phyloP scores from a whole-genome alignment of 2,113 vertebrate species.

The Heterotis niloticus region DNA sequence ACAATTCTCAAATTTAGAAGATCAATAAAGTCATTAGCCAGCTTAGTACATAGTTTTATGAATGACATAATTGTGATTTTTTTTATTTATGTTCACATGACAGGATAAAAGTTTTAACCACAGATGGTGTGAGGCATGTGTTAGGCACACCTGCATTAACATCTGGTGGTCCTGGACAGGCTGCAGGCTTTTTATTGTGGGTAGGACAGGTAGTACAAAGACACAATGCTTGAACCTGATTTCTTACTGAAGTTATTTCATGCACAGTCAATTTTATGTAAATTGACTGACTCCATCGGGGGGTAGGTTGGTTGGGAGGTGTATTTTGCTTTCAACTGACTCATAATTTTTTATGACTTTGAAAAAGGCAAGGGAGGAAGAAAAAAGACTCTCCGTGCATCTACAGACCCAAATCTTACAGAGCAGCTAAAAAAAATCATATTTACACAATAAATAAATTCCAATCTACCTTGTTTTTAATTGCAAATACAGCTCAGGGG shows the following conservation, averaged over 20 bases:
- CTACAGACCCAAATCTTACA: slow-evolving; percentile 60
- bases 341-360: slow-evolving; percentile 75
- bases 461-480: slow-evolving; percentile 83
- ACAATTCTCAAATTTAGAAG: too few relatives aligned
- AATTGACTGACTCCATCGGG: slow-evolving; percentile 86
- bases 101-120: too few relatives aligned
- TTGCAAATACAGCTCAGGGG: slow-evolving; percentile 87
- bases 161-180: background rate
- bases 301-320: slow-evolving; percentile 27
- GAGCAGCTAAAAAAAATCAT: slow-evolving; percentile 74
- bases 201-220: slow-evolving; percentile 51
- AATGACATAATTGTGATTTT: too few relatives aligned
- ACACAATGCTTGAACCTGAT: slow-evolving; percentile 57
- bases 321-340: slow-evolving; percentile 65
- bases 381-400: slow-evolving; percentile 48
- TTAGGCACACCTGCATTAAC: background rate
- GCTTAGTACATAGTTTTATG: too few relatives aligned
- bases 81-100: too few relatives aligned
- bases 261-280: slow-evolving; percentile 82
- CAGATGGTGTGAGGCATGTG: background rate
- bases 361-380: slow-evolving; percentile 40
- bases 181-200: slow-evolving; percentile 49
- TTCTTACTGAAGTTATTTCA: slow-evolving; percentile 79
- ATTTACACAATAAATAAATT: slow-evolving; percentile 90
- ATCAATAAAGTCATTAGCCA: too few relatives aligned